These are phyloP conservation scores for Phortica magna DNA, from an alignment of 2,888 invertebrate genomes.

Conservation along the genomic window DNA sequence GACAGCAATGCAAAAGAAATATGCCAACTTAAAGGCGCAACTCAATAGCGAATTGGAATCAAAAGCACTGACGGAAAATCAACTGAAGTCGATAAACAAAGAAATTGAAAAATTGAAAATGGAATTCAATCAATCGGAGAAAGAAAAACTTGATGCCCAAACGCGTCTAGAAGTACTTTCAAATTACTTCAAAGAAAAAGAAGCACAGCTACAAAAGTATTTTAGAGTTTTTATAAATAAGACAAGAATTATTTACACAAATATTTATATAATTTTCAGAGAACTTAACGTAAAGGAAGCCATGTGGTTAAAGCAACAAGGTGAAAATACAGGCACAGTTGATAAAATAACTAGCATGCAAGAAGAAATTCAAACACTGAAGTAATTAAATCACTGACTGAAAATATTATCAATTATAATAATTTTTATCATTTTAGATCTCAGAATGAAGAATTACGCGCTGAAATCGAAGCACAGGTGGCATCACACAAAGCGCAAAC, in stretches of 20 bases:
- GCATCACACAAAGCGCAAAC: conserved; percentile 84
- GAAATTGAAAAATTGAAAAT: conserved; percentile 80
- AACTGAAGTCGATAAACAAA: conserved; percentile 76
- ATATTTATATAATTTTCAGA: conserved; percentile 78
- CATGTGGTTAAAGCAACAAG: conserved; percentile 88
- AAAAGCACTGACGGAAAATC: conserved; percentile 78
- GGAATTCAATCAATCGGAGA: conserved; percentile 83
- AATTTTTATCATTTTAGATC: conserved; percentile 70
- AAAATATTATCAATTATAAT: background rate
- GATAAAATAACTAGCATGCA: conserved; percentile 88
- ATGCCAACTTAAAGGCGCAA: conserved; percentile 77
- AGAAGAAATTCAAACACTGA: conserved; percentile 88
- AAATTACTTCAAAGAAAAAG: conserved; percentile 94
- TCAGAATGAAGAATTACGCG: conserved; percentile 83
- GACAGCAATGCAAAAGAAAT: conserved; percentile 80
- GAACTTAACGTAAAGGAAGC: conserved; percentile 88
- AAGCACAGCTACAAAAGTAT: conserved; percentile 91
- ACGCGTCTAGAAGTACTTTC: conserved; percentile 91
- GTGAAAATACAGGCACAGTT: conserved; percentile 88
- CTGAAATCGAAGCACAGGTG: conserved; percentile 92
- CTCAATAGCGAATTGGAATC: conserved; percentile 78
- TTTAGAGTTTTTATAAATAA: conserved; percentile 30
- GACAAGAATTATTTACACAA: background rate
- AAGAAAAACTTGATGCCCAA: conserved; percentile 86
- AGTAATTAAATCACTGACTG: conserved; percentile 74